Base-by-base conservation (phyloP, 2,888 invertebrate species). In the Eilema sororculum region DNA sequence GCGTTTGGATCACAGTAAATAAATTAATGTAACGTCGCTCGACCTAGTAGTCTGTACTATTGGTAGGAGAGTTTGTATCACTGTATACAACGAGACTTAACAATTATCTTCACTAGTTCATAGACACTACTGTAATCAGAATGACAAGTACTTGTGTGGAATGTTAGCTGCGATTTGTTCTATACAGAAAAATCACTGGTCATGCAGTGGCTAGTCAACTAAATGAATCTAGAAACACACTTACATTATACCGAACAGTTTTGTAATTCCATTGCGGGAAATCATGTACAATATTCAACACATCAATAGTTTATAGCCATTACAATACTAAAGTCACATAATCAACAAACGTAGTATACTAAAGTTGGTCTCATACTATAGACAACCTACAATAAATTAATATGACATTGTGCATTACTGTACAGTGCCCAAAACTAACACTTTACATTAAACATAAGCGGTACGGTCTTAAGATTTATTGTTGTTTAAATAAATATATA, bases 111-210 rank as follows among this genome's bases (percentile, higher is more conserved):
- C 84, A 84, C 91, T 89, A 87, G 82, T 85, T 87, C 84, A 89
- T 84, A 89, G 87, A 89, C 86, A 90, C 91, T 91, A 93, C 90
- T 87, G 80, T 84, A 86, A 85, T 87, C 82, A 86, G 87, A 87
- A 87, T 88, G 85, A 88, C 87, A 88, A 89, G 83, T 88, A 80
- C 79, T 82, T 86, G 91, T 91, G 93, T 93, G 90, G 83, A 86
- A 92, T 93, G 94, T 91, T 94, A 95, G 95, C 95, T 95, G 95
- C 95, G 87, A 88, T 94, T 95, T 94, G 95, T 89, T 90, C 93
- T 93, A 90, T 88, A 88, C 83, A 84, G 87, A 86, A 87, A 88
- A 90, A 90, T 93, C 91, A 92, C 92, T 93, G 87, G 84, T 89
- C 94, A 94, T 94, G 94, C 94, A 93, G 85, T 85, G 84, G 84